Base-by-base conservation (phyloP, 2,888 invertebrate species). In the Catocala nupta region DNA sequence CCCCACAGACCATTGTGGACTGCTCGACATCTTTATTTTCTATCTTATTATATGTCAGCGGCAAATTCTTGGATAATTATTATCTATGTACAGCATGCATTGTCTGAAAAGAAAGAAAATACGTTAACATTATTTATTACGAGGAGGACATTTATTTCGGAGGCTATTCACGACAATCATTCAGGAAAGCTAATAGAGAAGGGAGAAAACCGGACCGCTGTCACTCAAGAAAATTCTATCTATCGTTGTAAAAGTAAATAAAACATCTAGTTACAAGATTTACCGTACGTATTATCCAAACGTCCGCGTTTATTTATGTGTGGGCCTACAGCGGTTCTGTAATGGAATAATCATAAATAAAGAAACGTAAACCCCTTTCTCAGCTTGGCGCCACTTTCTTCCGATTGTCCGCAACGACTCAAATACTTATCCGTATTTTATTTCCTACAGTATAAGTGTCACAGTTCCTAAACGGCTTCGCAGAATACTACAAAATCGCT, bases 1-100 rank as follows among this genome's bases (percentile, higher is more conserved):
- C 61, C 89, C 88, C 70, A 87, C 84, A 61, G 77, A 76, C 10
- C 72, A 70, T 25, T 78, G 80, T 47, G 77, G 80, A 55, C 68
- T 73, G 62, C 63, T 75, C 59, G 80, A 80, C 82, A 82, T 81
- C 65, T 81, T 81, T 59, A 54, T 56, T 57, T 56, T 59, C 47
- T 63, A 44, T 33, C 42, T 62, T 48, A 5, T 33, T 49, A 33
- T 52, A 48, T 59, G 39, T 43, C 60, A 55, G 55, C 52, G 45
- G 51, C 51, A 50, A 42, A 43, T 56, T 62, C 57, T 65, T 60
- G 43, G 9, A 25, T 52, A 55, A 65, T 59, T 74, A 65, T 59
- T 74, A 67, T 66, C 44, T 69, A 11, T 69, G 55, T 53, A 56
- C 65, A 52, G 64, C 66, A 47, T 50, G 43, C 72, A 78, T 76